Evolutionary conservation across 1,140 invertebrate genomes (phyloP), one percentile per base, ranked within the genome.

Genomic region (Euura saliciscinereae): DNA sequence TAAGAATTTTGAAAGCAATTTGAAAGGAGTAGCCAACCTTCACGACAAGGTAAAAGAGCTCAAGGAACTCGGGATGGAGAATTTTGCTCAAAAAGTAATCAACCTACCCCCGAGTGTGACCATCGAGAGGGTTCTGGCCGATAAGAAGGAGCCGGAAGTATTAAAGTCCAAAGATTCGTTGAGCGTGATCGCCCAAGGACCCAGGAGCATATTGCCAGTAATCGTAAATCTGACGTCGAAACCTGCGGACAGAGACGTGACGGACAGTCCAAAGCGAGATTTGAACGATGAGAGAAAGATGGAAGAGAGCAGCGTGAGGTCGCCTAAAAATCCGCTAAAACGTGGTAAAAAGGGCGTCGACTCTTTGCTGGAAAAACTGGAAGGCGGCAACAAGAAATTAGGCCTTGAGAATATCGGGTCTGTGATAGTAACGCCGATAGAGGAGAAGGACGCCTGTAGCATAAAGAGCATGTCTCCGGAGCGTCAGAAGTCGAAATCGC

Each of bases 301-400:
- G 3, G 83, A 84, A 3, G 84, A 86, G 4, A 75, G 72, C 8
- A 85, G 80, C 66, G 81, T 82, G 4, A 82, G 84, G 45, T 83
- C 84, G 7, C 83, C 84, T 2, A 86, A 86, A 45, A 83, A 77
- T 70, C 70, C 84, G 43, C 78, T 79, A 4, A 87, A 86, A 70
- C 77, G 84, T 42, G 82, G 83, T 28, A 87, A 82, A 69, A 86
- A 86, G 28, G 85, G 84, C 4, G 86, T 86, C 0, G 86, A 87
- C 75, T 87, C 84, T 44, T 71, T 86, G 4, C 74, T 87, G 51
- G 85, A 86, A 70, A 87, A 87, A 73, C 70, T 87, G 3, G 86
- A 86, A 71, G 83, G 82, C 46, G 85, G 83, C 0, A 87, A 76
- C 65, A 87, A 87, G 66, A 86, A 86, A 59, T 70, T 85, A 5